phyloP scores from a whole-genome alignment of 2,888 invertebrate species.

The Didymodactylos carnosus region DNA sequence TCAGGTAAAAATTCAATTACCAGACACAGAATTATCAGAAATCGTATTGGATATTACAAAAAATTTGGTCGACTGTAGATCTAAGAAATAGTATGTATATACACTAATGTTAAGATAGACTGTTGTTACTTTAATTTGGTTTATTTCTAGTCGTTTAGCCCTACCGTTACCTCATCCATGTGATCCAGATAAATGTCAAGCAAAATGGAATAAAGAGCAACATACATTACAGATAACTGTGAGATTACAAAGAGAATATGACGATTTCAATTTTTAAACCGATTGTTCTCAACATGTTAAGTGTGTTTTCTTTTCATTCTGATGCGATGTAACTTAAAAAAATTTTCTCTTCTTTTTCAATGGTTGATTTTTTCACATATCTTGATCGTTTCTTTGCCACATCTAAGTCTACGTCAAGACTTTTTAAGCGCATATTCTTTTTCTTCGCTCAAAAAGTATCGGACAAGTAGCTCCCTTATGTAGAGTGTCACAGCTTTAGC shows the following conservation, averaged over 20 bases:
- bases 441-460: no score
- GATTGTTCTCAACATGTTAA: no score
- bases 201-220: constrained; percentile 51
- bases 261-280: constrained; percentile 64
- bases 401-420: no score
- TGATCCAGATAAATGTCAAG: constrained; percentile 57
- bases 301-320: no score
- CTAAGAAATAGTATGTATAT: constrained; percentile 41
- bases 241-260: constrained; percentile 56
- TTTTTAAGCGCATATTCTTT: no score
- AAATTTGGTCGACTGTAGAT: constrained; percentile 44
- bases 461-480: no score
- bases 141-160: constrained; percentile 39
- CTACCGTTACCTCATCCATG: constrained; percentile 60
- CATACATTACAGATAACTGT: constrained; percentile 52
- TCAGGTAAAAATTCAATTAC: constrained; percentile 44
- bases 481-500: no score
- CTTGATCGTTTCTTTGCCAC: no score
- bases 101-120: no score
- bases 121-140: not conserved
- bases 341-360: no score
- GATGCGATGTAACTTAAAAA: no score
- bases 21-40: constrained; percentile 53
- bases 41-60: constrained; percentile 49
- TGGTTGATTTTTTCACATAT: no score